Evolutionary conservation across 2,113 vertebrate species (phyloP), one percentile per base, ranked within the genome.

Genomic region (Scatophagus argus): DNA sequence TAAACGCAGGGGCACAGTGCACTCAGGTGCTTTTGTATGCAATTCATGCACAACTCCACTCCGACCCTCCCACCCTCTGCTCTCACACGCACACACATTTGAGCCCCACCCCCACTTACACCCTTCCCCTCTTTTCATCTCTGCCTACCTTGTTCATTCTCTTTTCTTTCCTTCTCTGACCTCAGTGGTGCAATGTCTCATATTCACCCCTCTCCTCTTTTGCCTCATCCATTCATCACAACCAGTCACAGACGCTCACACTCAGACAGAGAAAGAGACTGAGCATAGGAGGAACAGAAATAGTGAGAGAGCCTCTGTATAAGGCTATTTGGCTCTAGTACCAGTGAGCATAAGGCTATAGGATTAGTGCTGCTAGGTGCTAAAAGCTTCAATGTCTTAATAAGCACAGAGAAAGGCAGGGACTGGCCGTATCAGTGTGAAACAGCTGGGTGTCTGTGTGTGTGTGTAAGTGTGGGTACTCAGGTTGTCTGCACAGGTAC

Each of bases 341-440:
- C 64, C 81, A 84, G 85, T 68, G 84, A 89, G 75, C 90, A 89
- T 91, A 88, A 83, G 89, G 89, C 90, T 83, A 79, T 83, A 89
- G 90, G 91, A 93, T 91, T 92, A 93, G 86, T 90, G 78, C 90
- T 90, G 88, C 87, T 90, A 89, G 92, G 90, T 92, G 91, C 84
- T 90, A 93, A 91, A 89, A 91, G 87, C 90, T 77, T 77, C 82
- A 82, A 69, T 90, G 90, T 93, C 87, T 92, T 86, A 81, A 91
- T 93, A 91, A 73, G 82, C 68, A 64, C 69, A 83, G 71, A 77
- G 77, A 83, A 82, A 82, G 66, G 51, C 34, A 76, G 68, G 81
- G 74, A 23, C 65, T 11, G 69, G 65, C 29, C 7, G 3, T 85
- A 73, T 88, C 79, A 41, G 74, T 66, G 59, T 17, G 41, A 82